phyloP scores from a whole-genome alignment of 2,113 vertebrate genomes.

The Xiphias gladius region DNA sequence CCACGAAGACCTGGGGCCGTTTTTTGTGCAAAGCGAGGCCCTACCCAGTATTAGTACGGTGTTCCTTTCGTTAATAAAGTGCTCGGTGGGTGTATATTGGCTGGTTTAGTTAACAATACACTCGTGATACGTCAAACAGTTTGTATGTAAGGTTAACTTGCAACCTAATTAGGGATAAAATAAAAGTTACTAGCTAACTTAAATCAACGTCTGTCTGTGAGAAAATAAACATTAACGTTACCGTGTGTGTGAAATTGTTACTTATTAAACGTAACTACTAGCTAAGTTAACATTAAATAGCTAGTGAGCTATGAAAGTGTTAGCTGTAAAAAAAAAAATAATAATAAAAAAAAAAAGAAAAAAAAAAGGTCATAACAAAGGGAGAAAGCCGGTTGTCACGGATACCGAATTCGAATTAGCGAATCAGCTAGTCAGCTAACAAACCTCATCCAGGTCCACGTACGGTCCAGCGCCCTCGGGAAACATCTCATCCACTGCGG shows the following conservation, averaged over 20 bases:
- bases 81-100: not conserved
- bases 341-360: not conserved
- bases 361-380: not conserved
- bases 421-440: constrained; percentile 9
- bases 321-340: not conserved
- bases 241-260: too few species aligned
- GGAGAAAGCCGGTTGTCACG: too few species aligned
- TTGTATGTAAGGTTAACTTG: not conserved
- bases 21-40: too few species aligned
- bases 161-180: not conserved
- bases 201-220: too few species aligned
- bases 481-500: constrained; percentile 95
- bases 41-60: not conserved
- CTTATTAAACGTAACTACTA: not conserved
- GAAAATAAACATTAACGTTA: too few species aligned
- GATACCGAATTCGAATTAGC: not conserved
- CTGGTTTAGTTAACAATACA: too few species aligned
- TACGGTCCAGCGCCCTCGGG: constrained; percentile 92
- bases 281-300: not conserved
- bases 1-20: too few species aligned
- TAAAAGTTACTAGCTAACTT: too few species aligned
- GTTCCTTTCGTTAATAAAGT: not conserved
- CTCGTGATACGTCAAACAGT: not conserved
- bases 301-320: not conserved
- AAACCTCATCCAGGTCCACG: constrained; percentile 93